Evolutionary conservation across 2,797 vertebrate genomes (phyloP), one percentile per base, ranked within the genome.

Genomic region (Knipowitschia caucasica): DNA sequence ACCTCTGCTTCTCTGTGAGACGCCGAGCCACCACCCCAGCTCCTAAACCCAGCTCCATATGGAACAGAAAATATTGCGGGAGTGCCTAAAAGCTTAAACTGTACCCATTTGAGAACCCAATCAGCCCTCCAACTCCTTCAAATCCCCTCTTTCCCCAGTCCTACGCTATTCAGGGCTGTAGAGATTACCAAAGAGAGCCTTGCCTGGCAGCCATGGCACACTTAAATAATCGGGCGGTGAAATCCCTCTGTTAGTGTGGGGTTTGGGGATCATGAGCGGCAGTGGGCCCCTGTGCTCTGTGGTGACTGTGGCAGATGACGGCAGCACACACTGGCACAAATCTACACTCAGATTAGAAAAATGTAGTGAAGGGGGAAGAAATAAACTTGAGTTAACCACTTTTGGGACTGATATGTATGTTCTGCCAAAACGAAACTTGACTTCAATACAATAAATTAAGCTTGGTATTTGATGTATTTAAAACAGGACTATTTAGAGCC

Each of bases 161-260:
- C 75, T 68, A 69, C 83, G 80, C 78, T 56, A 80, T 88, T 85
- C 77, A 59, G 74, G 77, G 75, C 77, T 75, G 53, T 33, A 51
- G 85, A 89, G 87, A 89, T 87, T 86, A 86, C 75, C 71, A 78
- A 73, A 81, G 81, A 71, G 73, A 82, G 77, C 77, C 70, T 75
- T 86, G 84, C 84, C 85, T 86, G 79, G 79, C 83, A 86, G 87
- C 78, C 82, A 84, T 78, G 80, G 83, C 78, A 83, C 83, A 86
- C 83, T 86, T 86, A 87, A 89, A 86, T 86, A 87, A 85, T 86
- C 82, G 85, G 78, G 86, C 82, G 77, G 81, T 83, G 82, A 82
- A 86, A 86, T 87, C 85, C 87, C 85, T 85, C 74, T 80, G 82
- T 86, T 87, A 85, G 83, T 86, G 69, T 83, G 80, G 73, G 81